Base-by-base conservation (phyloP, 23 tunicate genomes). In the Botrylloides violaceus region DNA sequence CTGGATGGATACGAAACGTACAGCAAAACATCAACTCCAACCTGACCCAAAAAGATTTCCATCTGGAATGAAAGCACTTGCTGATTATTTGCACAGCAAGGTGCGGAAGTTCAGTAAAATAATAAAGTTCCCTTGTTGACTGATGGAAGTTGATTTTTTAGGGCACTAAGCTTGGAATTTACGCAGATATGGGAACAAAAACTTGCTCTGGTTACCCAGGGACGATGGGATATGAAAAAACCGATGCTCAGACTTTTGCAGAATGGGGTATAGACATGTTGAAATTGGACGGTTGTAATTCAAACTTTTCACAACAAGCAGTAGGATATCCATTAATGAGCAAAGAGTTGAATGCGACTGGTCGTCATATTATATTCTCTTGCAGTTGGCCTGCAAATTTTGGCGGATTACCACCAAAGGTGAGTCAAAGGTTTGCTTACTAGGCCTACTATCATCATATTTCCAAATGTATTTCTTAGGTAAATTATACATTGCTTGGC, bases 41-140 rank as follows among this genome's bases (percentile, higher is more conserved):
- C 84, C 84, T 31, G 89, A 93, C 50, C 95, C 95, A 0, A 60
- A 30, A 30, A 72, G 98, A 58, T 93, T 93, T 77, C 98, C 98
- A 2, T 58, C 65, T 57, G 98, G 98, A 33, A 93, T 93, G 6
- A 81, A 86, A 66, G 66, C 32, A 9, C 66, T 93, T 29, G 98
- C 95, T 2, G 95, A 93, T 66, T 76, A 93, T 66, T 77, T 93
- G 55, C 98, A 93, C 72, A 55, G 84, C 20, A 81, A 78, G 83
- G 98, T 88, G 39, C 22, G 36, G 20, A 25, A 24, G 2, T 26
- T 32, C 53, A n/a, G n/a, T 3, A 22, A 22, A 2, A 34, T 27
- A 30, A 35, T 32, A n/a, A n/a, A n/a, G n/a, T n/a, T n/a, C n/a
- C n/a, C n/a, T n/a, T n/a, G n/a, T n/a, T n/a, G n/a, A n/a, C n/a